Evolutionary conservation across 2,113 vertebrate species (phyloP).

Genomic region (Grammomys surdaster): DNA sequence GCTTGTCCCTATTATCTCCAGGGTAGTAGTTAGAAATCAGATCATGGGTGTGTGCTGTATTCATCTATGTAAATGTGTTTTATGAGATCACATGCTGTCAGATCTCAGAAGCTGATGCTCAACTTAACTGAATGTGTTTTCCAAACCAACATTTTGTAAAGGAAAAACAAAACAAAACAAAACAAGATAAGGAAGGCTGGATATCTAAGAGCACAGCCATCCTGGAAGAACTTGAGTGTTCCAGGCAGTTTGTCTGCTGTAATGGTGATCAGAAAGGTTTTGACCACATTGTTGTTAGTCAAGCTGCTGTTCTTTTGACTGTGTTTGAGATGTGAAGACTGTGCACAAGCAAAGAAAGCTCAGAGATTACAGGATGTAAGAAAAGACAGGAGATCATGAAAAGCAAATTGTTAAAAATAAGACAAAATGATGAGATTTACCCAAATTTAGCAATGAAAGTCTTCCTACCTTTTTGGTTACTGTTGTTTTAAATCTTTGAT

Average conservation of each 20-base stretch:
- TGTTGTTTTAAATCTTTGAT: not conserved
- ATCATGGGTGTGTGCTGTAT: not conserved
- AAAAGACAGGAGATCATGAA: not conserved
- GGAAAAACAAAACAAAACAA: not conserved
- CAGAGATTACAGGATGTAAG: slow-evolving; percentile 8
- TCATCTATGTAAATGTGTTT: not conserved
- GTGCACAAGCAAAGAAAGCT: not conserved
- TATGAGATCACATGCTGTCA: not conserved
- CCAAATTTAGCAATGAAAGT: not conserved
- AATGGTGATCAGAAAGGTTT: not conserved
- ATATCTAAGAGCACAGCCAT: not conserved
- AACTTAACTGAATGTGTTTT: not conserved
- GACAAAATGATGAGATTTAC: not conserved
- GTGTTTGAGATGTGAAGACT: not conserved
- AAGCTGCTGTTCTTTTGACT: not conserved
- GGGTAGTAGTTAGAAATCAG: not conserved
- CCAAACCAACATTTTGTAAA: not conserved
- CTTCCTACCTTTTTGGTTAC: not conserved
- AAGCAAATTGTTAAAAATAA: slow-evolving; percentile 15
- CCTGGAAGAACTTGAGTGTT: not conserved
- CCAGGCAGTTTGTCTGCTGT: not conserved
- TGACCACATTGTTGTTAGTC: not conserved
- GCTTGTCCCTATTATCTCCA: not conserved
- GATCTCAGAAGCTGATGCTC: not conserved
- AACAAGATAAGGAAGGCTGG: not conserved